These are phyloP conservation scores for Andrena trimmerana DNA, from an alignment of 2,888 invertebrate species.

Conservation along the genomic window DNA sequence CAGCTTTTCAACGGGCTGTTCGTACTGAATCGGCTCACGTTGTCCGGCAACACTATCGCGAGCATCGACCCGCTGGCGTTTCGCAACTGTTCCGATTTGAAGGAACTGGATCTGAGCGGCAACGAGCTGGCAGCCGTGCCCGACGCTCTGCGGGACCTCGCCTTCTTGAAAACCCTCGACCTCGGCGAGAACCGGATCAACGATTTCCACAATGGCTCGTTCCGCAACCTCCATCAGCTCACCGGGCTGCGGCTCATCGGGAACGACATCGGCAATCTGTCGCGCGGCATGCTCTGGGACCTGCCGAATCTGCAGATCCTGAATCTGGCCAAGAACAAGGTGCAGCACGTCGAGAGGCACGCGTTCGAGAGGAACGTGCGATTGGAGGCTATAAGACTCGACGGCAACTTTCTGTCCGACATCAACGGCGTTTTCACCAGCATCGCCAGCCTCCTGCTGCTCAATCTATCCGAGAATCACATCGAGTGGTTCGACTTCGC, in stretches of 20 bases:
- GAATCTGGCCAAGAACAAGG: conserved; percentile 95
- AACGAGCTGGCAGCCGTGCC: conserved; percentile 94
- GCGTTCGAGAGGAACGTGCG: conserved; percentile 93
- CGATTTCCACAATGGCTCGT: conserved; percentile 93
- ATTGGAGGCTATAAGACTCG: conserved; percentile 94
- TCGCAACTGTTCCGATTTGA: conserved; percentile 94
- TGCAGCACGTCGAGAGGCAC: conserved; percentile 93
- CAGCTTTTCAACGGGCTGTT: conserved; percentile 94
- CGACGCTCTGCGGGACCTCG: conserved; percentile 92
- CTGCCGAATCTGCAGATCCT: conserved; percentile 93
- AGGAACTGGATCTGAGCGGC: conserved; percentile 95
- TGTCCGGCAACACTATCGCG: conserved; percentile 94
- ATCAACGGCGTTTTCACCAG: conserved; percentile 96
- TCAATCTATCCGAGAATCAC: conserved; percentile 96
- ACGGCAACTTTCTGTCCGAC: conserved; percentile 95
- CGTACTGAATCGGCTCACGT: conserved; percentile 93
- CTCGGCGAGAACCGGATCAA: conserved; percentile 96
- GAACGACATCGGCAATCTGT: conserved; percentile 94
- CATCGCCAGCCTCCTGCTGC: conserved; percentile 93
- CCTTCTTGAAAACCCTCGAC: conserved; percentile 94
- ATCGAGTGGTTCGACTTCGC: conserved; percentile 97
- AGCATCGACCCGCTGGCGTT: conserved; percentile 93
- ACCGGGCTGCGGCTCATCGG: conserved; percentile 95
- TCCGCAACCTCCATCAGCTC: conserved; percentile 94
- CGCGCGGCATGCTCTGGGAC: conserved; percentile 94